Percentiles rank a stretch among this genome's conserved stretches.
Conservation (phyloP, 1,140 invertebrate genomes). For the Heliconius hermathena region DNA sequence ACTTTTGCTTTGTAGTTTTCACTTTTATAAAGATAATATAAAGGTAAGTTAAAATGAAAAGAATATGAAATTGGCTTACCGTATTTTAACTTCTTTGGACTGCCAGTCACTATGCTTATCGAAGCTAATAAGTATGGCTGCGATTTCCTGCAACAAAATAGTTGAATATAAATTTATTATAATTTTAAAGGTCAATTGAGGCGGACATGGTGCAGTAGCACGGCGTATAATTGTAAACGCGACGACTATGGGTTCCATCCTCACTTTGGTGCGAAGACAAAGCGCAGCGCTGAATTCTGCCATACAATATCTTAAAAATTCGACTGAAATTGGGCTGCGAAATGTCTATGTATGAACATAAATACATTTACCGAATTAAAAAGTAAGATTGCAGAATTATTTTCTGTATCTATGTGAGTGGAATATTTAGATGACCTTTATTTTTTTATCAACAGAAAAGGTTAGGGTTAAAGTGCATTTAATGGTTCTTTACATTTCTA, state of each 20-base stretch:
- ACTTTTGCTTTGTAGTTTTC: conserved; percentile 13
- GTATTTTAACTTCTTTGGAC: conserved; percentile 97
- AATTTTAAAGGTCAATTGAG: too few relatives aligned
- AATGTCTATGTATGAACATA: background rate
- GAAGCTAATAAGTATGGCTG: conserved; percentile 97
- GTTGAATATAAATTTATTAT: conserved; percentile 41
- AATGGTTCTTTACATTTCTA: background rate
- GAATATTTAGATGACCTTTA: background rate
- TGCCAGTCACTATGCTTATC: conserved; percentile 98
- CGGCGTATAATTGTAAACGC: too few relatives aligned
- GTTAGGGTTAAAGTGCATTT: background rate
- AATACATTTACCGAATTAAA: background rate
- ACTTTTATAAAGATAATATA: background rate
- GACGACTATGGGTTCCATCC: too few relatives aligned
- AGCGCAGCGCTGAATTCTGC: too few relatives aligned
- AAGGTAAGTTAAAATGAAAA: background rate
- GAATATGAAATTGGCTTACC: conserved; percentile 83
- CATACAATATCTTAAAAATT: too few relatives aligned
- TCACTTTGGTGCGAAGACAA: too few relatives aligned
- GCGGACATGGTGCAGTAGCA: too few relatives aligned
- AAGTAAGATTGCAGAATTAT: background rate
- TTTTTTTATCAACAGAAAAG: background rate
- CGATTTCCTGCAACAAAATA: conserved; percentile 94
- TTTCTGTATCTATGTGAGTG: background rate
- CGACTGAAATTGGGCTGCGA: too few relatives aligned